phyloP scores from a whole-genome alignment of 2,888 invertebrate genomes.

The Globia sparganii region DNA sequence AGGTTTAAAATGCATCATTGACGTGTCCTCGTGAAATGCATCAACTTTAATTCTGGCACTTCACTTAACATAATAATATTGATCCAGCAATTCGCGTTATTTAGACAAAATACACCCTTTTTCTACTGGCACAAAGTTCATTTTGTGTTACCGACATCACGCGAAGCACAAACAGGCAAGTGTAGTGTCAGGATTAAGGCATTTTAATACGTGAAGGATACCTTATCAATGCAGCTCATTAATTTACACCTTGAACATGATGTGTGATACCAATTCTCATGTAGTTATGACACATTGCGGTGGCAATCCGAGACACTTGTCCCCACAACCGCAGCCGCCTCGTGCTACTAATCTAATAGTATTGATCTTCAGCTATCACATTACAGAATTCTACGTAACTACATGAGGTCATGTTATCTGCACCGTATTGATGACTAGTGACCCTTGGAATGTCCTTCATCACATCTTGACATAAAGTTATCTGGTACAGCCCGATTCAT shows the following conservation, averaged over 20 bases:
- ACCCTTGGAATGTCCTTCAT: slow-evolving; percentile 16
- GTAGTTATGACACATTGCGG: slow-evolving; percentile 32
- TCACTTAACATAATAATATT: neutral
- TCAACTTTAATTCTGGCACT: neutral
- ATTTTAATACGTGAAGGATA: neutral
- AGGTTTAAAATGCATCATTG: neutral
- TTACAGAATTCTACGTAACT: slow-evolving; percentile 53
- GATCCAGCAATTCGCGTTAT: too few relatives aligned
- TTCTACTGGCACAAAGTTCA: neutral
- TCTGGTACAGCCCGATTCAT: neutral
- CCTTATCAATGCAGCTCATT: neutral
- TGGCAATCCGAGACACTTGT: slow-evolving; percentile 34
- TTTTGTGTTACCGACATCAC: neutral
- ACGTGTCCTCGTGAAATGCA: neutral
- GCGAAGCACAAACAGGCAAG: neutral
- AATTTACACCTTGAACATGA: slow-evolving; percentile 18
- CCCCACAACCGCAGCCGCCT: slow-evolving; percentile 56
- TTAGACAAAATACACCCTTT: neutral
- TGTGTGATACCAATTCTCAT: neutral
- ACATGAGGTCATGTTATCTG: slow-evolving; percentile 23
- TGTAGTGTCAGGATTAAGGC: neutral
- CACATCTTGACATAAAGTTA: neutral
- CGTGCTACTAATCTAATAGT: slow-evolving; percentile 29
- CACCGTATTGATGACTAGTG: slow-evolving; percentile 30
- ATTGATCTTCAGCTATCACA: slow-evolving; percentile 39